These are phyloP conservation scores for Microdon myrmicae DNA, from an alignment of 2,888 invertebrate genomes.

Conservation along the genomic window DNA sequence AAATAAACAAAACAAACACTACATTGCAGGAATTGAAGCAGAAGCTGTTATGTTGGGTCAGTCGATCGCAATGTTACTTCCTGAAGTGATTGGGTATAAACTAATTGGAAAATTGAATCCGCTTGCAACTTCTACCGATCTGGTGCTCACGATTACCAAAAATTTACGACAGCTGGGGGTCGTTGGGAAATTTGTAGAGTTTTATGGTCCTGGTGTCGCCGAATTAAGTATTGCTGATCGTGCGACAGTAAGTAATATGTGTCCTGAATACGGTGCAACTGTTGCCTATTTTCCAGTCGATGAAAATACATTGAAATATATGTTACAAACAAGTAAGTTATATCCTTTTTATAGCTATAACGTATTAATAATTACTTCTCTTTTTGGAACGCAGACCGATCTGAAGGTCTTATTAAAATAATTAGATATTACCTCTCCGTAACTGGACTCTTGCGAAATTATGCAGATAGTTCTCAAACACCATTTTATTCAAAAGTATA, in stretches of 20 bases:
- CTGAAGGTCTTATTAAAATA: constrained; percentile 77
- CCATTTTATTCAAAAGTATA: constrained; percentile 80
- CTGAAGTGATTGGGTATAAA: constrained; percentile 95
- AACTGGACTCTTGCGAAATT: constrained; percentile 87
- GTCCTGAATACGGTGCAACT: constrained; percentile 97
- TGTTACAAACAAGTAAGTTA: constrained; percentile 81
- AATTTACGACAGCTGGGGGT: constrained; percentile 93
- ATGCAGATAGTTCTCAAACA: constrained; percentile 77
- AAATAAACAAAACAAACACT: constrained; percentile 5
- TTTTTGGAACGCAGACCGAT: constrained; percentile 73
- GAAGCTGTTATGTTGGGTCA: constrained; percentile 99
- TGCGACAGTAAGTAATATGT: constrained; percentile 99
- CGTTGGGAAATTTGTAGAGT: constrained; percentile 98
- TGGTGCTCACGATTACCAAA: constrained; percentile 97
- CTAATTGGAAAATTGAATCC: constrained; percentile 83
- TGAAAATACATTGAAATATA: constrained; percentile 80
- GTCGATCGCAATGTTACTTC: constrained; percentile 95
- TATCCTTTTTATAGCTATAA: background rate
- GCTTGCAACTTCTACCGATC: constrained; percentile 93
- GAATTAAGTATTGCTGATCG: constrained; percentile 94
- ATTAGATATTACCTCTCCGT: constrained; percentile 85
- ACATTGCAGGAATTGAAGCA: constrained; percentile 86
- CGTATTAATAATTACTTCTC: constrained; percentile 4
- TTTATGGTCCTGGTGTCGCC: constrained; percentile 93
- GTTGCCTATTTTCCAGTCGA: constrained; percentile 96